These are phyloP conservation scores for Melopsittacus undulatus DNA, from an alignment of 2,797 vertebrate genomes.

Conservation along the genomic window DNA sequence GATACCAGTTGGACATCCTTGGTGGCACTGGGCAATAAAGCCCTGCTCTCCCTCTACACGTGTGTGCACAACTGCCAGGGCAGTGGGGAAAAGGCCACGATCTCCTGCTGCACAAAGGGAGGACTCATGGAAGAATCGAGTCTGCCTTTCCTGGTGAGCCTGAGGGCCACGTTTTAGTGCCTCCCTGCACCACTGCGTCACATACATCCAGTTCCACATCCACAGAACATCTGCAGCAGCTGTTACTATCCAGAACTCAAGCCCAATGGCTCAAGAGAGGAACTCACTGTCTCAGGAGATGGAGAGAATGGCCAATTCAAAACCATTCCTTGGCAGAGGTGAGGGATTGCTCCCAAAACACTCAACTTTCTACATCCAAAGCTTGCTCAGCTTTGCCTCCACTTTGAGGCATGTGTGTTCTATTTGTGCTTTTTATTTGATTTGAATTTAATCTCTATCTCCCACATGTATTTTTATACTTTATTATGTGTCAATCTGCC, in stretches of 20 bases:
- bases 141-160: background rate
- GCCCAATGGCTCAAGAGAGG: background rate
- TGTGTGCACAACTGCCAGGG: background rate
- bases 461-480: background rate
- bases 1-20: background rate
- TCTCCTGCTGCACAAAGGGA: background rate
- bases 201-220: background rate
- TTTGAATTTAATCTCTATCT: background rate
- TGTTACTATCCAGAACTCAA: background rate
- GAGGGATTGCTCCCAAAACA: background rate
- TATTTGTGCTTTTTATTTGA: background rate
- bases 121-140: fast-evolving
- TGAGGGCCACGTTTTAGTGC: background rate
- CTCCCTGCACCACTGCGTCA: background rate
- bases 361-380: background rate
- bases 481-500: background rate
- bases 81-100: fast-evolving
- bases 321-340: background rate
- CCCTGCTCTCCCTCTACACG: background rate
- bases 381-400: background rate
- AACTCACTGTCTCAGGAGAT: background rate
- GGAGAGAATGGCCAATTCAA: background rate
- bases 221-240: background rate
- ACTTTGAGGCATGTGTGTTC: background rate
- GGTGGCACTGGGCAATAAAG: background rate